Conservation (phyloP, 2,113 vertebrate species). For the Panthera tigris region DNA sequence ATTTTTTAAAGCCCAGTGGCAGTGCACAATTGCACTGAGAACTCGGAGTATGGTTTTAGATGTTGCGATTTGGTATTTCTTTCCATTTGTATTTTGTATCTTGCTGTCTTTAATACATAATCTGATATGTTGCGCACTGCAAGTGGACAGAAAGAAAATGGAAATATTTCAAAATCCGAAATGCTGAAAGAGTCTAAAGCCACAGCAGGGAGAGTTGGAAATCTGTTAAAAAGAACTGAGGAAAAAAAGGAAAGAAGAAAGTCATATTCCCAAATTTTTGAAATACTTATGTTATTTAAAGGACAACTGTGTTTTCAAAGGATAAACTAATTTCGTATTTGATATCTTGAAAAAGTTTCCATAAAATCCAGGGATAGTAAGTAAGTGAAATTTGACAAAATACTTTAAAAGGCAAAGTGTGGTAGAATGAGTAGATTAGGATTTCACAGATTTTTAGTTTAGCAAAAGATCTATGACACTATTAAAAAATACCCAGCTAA, state of each 20-base stretch:
- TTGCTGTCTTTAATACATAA: slow-evolving; percentile 64
- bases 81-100: slow-evolving; percentile 66
- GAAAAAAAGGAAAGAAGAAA: slow-evolving; percentile 49
- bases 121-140: slow-evolving; percentile 23
- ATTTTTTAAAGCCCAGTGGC: slow-evolving; percentile 62
- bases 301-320: slow-evolving; percentile 64
- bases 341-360: slow-evolving; percentile 77
- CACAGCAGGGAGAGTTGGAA: not conserved
- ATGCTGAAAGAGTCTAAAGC: slow-evolving; percentile 29
- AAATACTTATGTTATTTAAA: slow-evolving; percentile 61
- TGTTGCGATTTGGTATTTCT: slow-evolving; percentile 54
- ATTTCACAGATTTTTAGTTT: slow-evolving; percentile 69
- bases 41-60: slow-evolving; percentile 38
- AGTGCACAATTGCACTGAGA: slow-evolving; percentile 43
- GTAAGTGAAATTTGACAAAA: slow-evolving; percentile 75
- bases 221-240: slow-evolving; percentile 58
- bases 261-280: slow-evolving; percentile 56
- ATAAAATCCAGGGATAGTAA: slow-evolving; percentile 67
- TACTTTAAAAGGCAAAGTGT: slow-evolving; percentile 64
- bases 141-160: slow-evolving; percentile 64
- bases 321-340: slow-evolving; percentile 70
- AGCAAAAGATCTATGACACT: slow-evolving; percentile 49
- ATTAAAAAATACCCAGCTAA: slow-evolving; percentile 77
- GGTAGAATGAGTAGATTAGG: slow-evolving; percentile 51
- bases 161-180: slow-evolving; percentile 64